These are phyloP conservation scores for Hoplias malabaricus DNA, from an alignment of 2,113 vertebrate genomes.

Conservation along the genomic window DNA sequence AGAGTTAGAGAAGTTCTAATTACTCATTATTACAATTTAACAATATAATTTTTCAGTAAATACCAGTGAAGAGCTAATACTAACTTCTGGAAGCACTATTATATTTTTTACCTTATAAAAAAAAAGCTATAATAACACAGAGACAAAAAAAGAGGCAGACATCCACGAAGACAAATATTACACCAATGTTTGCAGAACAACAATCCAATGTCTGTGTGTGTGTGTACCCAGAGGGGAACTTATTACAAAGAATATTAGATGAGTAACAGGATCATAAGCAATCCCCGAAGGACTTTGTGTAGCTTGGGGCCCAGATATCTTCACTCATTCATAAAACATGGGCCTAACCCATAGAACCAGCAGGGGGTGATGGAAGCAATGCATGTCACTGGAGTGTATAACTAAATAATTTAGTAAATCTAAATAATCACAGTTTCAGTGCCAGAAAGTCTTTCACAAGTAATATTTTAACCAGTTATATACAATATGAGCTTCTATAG, in stretches of 20 bases:
- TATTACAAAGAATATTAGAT: constrained; percentile 68
- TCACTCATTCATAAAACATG: constrained; percentile 63
- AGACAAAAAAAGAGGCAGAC: neutral
- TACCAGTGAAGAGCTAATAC: neutral
- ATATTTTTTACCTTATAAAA: too few relatives aligned
- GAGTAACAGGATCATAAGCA: constrained; percentile 58
- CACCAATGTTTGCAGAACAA: neutral
- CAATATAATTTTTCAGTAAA: neutral
- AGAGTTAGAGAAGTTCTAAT: neutral
- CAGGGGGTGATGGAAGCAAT: neutral
- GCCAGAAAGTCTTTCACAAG: neutral
- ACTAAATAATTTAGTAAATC: neutral
- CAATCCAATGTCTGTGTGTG: neutral
- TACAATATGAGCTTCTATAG: too few relatives aligned
- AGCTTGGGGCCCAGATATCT: constrained; percentile 23
- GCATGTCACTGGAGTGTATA: neutral
- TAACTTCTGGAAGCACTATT: too few relatives aligned
- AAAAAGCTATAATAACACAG: neutral
- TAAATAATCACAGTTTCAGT: neutral
- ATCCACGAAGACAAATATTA: neutral
- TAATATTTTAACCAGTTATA: too few relatives aligned
- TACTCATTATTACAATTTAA: neutral
- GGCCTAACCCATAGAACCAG: neutral
- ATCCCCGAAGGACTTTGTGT: constrained; percentile 45
- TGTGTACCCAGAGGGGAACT: constrained; percentile 21